These are phyloP conservation scores for Noturus placidus DNA, from an alignment of 2,113 vertebrate species.

Conservation along the genomic window DNA sequence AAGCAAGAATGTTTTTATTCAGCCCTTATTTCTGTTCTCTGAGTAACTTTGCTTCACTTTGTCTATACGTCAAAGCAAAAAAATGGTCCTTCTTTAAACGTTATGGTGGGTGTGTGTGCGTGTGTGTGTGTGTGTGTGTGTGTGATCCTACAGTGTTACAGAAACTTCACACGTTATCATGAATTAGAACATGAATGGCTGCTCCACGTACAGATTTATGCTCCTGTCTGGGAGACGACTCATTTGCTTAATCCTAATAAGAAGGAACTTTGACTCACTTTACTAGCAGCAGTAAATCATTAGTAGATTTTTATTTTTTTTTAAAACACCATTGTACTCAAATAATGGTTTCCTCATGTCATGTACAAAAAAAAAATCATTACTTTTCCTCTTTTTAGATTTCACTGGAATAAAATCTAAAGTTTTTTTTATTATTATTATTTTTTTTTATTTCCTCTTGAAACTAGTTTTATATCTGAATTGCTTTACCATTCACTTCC, in stretches of 20 bases:
- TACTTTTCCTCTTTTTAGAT: slow-evolving; percentile 42
- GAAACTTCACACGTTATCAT: slow-evolving; percentile 25
- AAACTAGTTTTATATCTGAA: slow-evolving; percentile 55
- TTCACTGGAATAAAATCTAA: slow-evolving; percentile 50
- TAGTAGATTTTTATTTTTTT: slow-evolving; percentile 19
- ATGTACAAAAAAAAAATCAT: slow-evolving; percentile 39
- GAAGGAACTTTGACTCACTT: slow-evolving; percentile 50
- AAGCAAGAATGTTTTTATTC: neutral
- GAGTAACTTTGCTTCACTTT: neutral
- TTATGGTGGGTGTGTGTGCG: neutral
- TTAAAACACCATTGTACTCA: slow-evolving; percentile 50
- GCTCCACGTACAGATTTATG: slow-evolving; percentile 27
- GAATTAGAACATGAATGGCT: slow-evolving; percentile 38
- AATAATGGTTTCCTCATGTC: slow-evolving; percentile 59
- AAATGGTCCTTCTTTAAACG: neutral
- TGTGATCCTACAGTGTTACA: neutral
- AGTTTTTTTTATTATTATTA: slow-evolving; percentile 25
- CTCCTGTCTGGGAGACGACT: slow-evolving; percentile 35
- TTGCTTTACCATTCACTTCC: slow-evolving; percentile 57
- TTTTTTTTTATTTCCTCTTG: slow-evolving; percentile 47
- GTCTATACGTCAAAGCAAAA: neutral
- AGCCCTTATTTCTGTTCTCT: neutral
- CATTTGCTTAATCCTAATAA: slow-evolving; percentile 50
- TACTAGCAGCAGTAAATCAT: slow-evolving; percentile 56
- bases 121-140: too few species aligned